phyloP scores from a whole-genome alignment of 2,888 invertebrate genomes.

The Endomychus coccineus region DNA sequence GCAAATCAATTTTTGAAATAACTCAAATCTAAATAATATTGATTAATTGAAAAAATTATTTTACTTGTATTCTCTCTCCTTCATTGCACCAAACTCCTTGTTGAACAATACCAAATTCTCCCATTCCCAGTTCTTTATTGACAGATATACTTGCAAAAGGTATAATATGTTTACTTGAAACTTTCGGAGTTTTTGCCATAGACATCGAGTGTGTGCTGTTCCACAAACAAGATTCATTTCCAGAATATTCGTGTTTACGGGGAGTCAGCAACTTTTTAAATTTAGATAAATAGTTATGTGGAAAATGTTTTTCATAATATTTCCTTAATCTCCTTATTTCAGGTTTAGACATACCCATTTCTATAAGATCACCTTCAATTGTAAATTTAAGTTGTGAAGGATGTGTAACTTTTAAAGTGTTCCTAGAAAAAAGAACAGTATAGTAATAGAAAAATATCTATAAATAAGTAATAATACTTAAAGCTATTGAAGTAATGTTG shows the following conservation, averaged over 20 bases:
- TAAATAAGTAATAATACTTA: conserved; percentile 47
- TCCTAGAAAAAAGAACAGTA: conserved; percentile 49
- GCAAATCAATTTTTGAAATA: not conserved
- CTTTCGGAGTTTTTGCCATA: conserved; percentile 45
- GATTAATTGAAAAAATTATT: not conserved
- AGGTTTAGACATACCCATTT: conserved; percentile 89
- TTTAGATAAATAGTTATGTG: conserved; percentile 87
- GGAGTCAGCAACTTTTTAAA: conserved; percentile 74
- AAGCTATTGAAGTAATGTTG: conserved; percentile 82
- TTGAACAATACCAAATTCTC: conserved; percentile 97
- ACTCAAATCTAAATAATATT: not conserved
- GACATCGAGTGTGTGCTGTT: conserved; percentile 29
- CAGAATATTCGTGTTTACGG: conserved; percentile 47
- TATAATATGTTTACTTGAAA: conserved; percentile 80
- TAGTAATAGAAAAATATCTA: conserved; percentile 8
- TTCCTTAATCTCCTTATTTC: conserved; percentile 92
- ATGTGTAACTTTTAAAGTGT: conserved; percentile 82
- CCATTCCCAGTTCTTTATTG: conserved; percentile 90
- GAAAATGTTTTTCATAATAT: conserved; percentile 88
- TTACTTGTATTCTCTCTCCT: conserved; percentile 66
- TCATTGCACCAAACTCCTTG: conserved; percentile 97
- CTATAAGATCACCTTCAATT: conserved; percentile 81
- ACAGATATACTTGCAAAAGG: conserved; percentile 81
- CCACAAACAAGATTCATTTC: conserved; percentile 29
- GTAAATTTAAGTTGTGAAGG: conserved; percentile 90